Percentiles rank a stretch among this genome's conserved stretches.
Conservation (phyloP, 2,797 vertebrate genomes). For the Enteromius mattozi region DNA sequence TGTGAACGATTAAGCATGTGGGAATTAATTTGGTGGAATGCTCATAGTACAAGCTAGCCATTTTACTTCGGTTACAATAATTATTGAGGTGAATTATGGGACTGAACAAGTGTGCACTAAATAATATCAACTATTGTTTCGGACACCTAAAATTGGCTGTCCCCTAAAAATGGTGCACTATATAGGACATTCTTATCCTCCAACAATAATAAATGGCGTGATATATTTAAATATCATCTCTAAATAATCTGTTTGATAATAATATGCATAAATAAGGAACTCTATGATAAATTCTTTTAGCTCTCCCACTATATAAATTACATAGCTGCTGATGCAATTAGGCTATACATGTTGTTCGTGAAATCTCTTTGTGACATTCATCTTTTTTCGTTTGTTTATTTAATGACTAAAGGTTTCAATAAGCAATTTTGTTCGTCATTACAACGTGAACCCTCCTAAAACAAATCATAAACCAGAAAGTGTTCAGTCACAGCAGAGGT, state of each 20-base stretch:
- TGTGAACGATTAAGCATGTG: background rate
- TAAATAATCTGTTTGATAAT: background rate
- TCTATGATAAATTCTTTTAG: background rate
- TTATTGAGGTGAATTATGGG: background rate
- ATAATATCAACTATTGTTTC: background rate
- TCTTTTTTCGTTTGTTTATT: conserved; percentile 47
- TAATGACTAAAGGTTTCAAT: conserved; percentile 57
- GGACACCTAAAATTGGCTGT: background rate
- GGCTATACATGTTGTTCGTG: background rate
- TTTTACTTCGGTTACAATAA: background rate
- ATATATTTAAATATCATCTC: background rate
- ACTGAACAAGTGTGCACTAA: background rate
- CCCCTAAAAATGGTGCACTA: background rate
- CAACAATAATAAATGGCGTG: background rate
- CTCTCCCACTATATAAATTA: background rate
- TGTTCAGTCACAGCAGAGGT: conserved; percentile 25
- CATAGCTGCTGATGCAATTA: conserved; percentile 1
- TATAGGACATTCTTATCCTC: background rate
- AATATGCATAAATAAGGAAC: background rate
- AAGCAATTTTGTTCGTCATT: conserved; percentile 54
- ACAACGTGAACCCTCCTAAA: conserved; percentile 31
- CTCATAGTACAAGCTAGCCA: background rate
- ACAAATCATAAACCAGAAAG: conserved; percentile 33
- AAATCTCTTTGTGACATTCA: conserved; percentile 44
- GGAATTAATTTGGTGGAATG: background rate